Evolutionary conservation across 2,797 vertebrate genomes (phyloP).

Genomic region (Garrulus glandarius): DNA sequence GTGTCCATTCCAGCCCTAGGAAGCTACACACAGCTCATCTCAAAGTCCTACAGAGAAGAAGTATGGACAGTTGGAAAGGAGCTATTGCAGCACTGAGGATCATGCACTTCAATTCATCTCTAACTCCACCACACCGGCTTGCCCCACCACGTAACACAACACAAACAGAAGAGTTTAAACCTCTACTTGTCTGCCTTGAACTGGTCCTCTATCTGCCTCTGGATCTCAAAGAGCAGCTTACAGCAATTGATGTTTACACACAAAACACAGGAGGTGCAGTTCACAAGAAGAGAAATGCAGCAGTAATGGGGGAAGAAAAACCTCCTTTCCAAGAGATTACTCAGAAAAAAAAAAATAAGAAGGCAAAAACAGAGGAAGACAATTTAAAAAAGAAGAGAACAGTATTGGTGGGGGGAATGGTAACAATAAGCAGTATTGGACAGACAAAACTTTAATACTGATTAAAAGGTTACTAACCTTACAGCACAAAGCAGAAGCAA

Average conservation of each 20-base stretch:
- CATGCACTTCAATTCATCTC: not conserved
- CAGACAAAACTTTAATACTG: not conserved
- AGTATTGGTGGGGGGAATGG: fast-evolving
- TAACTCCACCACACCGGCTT: not conserved
- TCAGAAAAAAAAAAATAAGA: not conserved
- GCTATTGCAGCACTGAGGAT: not conserved
- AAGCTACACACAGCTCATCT: not conserved
- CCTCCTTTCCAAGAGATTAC: not conserved
- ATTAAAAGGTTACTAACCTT: slow-evolving; percentile 13
- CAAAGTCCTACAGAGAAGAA: not conserved
- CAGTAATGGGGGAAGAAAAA: not conserved
- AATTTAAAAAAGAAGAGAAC: not conserved
- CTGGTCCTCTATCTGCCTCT: not conserved
- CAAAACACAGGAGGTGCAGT: not conserved
- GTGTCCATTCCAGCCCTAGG: not conserved
- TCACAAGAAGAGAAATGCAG: not conserved
- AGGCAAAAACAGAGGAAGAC: not conserved
- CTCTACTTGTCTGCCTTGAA: not conserved
- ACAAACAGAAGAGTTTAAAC: not conserved
- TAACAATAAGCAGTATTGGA: not conserved
- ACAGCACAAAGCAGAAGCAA: not conserved
- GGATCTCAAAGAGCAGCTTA: not conserved
- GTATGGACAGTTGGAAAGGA: fast-evolving
- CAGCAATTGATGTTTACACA: not conserved
- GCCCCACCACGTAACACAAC: fast-evolving